Conservation (phyloP, 2,797 vertebrate genomes). For the Gephyroberyx darwinii region DNA sequence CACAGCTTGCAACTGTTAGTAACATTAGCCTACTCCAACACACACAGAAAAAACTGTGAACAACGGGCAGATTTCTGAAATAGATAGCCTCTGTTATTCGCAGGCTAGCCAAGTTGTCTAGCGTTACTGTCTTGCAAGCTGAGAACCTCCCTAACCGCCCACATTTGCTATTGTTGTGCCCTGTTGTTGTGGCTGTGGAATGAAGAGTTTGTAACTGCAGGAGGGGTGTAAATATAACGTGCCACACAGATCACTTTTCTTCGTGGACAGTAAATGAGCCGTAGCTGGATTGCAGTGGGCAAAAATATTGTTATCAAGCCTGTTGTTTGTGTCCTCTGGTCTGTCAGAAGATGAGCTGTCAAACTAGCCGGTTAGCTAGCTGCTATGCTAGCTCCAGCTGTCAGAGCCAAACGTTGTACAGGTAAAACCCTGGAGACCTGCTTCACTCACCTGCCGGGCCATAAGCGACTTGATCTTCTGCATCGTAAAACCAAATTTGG, state of each 20-base stretch:
- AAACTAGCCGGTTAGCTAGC: slow-evolving; percentile 70
- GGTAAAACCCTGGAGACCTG: background rate
- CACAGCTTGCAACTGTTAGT: background rate
- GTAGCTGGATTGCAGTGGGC: background rate
- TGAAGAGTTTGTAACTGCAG: background rate
- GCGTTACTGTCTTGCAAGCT: slow-evolving; percentile 46
- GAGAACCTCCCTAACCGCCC: slow-evolving; percentile 66
- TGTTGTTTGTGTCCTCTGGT: slow-evolving; percentile 6
- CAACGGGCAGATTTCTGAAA: slow-evolving; percentile 25
- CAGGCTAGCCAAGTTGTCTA: slow-evolving; percentile 15
- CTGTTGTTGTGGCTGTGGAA: slow-evolving; percentile 13
- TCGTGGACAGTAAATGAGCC: background rate
- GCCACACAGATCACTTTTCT: background rate
- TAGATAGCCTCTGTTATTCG: slow-evolving; percentile 32
- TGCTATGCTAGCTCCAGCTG: slow-evolving; percentile 60
- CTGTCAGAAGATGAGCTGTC: slow-evolving; percentile 63
- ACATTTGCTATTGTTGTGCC: slow-evolving; percentile 14
- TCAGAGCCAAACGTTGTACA: slow-evolving; percentile 16
- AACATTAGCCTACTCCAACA: background rate
- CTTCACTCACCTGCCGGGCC: slow-evolving; percentile 91
- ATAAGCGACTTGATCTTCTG: slow-evolving; percentile 99
- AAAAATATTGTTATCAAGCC: background rate
- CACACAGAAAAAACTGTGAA: slow-evolving; percentile 38
- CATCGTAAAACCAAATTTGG: slow-evolving; percentile 76
- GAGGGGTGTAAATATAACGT: background rate